Conservation (phyloP, 2,888 invertebrate species). For the Agrochola macilenta region DNA sequence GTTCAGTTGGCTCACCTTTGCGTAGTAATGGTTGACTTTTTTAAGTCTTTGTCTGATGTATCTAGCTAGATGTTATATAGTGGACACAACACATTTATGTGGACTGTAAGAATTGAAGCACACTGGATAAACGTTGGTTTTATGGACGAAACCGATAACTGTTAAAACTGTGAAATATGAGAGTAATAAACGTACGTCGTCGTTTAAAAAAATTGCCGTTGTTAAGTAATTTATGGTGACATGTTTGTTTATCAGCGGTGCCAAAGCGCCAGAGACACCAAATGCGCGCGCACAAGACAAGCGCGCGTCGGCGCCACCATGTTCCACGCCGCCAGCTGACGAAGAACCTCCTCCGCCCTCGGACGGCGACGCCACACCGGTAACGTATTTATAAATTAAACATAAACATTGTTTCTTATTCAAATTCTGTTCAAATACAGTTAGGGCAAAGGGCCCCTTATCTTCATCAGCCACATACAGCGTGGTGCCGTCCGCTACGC, state of each 20-base stretch:
- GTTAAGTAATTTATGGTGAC: not conserved
- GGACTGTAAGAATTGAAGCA: not conserved
- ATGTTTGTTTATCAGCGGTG: constrained; percentile 70
- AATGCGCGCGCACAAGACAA: constrained; percentile 78
- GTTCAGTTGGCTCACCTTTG: not conserved
- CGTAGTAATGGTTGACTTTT: not conserved
- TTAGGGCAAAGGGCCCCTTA: not conserved
- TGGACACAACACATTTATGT: not conserved
- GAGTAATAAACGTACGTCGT: not conserved
- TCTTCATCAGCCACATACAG: not conserved
- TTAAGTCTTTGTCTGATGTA: not conserved
- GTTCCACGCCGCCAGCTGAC: constrained; percentile 84
- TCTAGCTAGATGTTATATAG: not conserved
- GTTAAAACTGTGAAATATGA: not conserved
- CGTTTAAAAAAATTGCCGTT: not conserved
- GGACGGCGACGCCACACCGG: constrained; percentile 87
- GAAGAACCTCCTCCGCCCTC: constrained; percentile 81
- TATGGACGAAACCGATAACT: not conserved
- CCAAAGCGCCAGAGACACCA: constrained; percentile 77
- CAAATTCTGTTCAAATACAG: not conserved
- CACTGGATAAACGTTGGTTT: not conserved
- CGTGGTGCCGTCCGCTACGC: too few species aligned
- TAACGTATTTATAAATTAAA: constrained; percentile 59
- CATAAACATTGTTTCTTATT: not conserved
- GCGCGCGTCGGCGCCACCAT: constrained; percentile 82